Base-by-base conservation (phyloP, 1,140 invertebrate species). In the Macrocentrus cingulum region DNA sequence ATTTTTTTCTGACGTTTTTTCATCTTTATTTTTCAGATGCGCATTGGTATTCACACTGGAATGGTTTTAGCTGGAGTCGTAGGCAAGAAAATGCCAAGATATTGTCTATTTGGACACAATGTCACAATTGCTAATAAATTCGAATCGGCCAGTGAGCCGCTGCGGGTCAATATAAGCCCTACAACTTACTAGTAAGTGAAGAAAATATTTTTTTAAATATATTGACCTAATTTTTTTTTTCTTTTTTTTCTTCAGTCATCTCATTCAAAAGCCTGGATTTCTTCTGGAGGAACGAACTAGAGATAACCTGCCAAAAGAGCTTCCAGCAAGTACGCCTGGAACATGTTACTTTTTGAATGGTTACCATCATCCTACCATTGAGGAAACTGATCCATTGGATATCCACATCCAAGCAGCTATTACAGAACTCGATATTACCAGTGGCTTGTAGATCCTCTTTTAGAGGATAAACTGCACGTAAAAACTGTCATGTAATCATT, bases 121-220 rank as follows among this genome's bases (percentile, higher is more conserved):
- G 93, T 95, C 8, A 96, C 94, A 1, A 82, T 97, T 41, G 94
- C 94, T 18, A 97, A 96, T 77, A 95, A 95, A 80, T 95, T 97
- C 69, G 94, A 97, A 77, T 96, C 94, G 0, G 86, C 90, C 25
- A 96, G 94, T 53, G 92, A 95, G 76, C 91, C 93, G 0, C 81
- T 95, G 49, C 86, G 85, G 74, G 91, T 95, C 67, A 96, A 97
- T 74, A 86, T 97, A 64, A 97, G 94, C 73, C 94, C 94, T 2
- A 94, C 91, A 4, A 96, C 94, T 19, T 89, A 92, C 72, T 82
- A 87, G 94, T 97, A 85, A 90, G 89, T 84, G 56, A 25, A 18
- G 37, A 18, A n/a, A n/a, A n/a, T n/a, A n/a, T n/a, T n/a, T n/a
- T n/a, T n/a, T n/a, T n/a, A n/a, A n/a, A n/a, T n/a, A n/a, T n/a